Base-by-base conservation (phyloP, 2,113 vertebrate species). In the Prionailurus viverrinus region DNA sequence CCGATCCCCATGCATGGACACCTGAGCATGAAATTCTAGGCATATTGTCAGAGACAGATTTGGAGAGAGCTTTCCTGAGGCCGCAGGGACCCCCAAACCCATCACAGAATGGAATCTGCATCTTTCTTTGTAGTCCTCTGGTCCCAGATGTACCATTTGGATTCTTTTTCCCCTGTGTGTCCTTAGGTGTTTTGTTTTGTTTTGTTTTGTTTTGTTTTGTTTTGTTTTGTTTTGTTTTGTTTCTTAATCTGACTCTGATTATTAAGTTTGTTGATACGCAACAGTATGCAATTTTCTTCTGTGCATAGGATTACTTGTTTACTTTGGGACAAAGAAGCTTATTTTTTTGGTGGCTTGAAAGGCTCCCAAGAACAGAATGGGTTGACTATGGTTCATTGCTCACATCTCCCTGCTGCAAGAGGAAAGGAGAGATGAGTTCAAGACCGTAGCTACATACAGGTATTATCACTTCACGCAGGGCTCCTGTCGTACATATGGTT, bases 401-500 rank as follows among this genome's bases (percentile, higher is more conserved):
- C n/a, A 25, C 33, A n/a, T 61, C 19, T 68, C 25, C 27, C 4
- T 1, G 5, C 33, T 48, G 5, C 39, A 79, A 8, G 36, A 31
- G 27, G 12, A 31, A 39, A 36, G 11, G 39, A n/a, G 11, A 16
- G 41, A 15, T 11, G 61, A n/a, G 19, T 12, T 66, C 19, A 29
- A 14, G 48, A n/a, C 7, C 7, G 21, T 13, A 73, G 33, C 41
- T 53, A 33, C 25, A 27, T 27, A 16, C 7, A 19, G 31, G 21
- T 7, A 0, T 3, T 8, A 1, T 23, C 0, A 5, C 13, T 41
- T 41, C 12, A 45, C 2, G 3, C 5, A 18, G 36, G 29, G 13
- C 53, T 71, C 7, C 9, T 5, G 2, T 9, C 13, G 0, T 27
- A 36, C 48, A 4, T 7, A 7, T 0, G 0, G 18, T 23, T 36